These are phyloP conservation scores for Bufo gargarizans DNA, from an alignment of 2,113 vertebrate genomes.

Conservation along the genomic window DNA sequence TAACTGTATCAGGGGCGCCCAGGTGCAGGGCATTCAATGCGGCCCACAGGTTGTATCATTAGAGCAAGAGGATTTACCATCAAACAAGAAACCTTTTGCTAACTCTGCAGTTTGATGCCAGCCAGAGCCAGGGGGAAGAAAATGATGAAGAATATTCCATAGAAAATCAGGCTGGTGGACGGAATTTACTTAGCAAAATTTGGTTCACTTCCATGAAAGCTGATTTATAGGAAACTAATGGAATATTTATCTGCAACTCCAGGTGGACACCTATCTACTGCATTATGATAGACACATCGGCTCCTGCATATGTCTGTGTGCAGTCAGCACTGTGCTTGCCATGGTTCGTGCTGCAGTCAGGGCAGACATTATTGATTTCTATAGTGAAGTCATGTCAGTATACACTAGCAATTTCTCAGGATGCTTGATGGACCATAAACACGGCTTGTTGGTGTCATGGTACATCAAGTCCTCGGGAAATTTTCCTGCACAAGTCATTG, in stretches of 20 bases:
- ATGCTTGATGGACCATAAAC: constrained; percentile 6
- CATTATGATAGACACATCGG: not conserved
- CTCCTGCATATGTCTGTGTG: not conserved
- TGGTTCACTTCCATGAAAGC: not conserved
- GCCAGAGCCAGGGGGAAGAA: not conserved
- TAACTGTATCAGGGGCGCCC: not conserved
- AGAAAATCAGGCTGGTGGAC: not conserved
- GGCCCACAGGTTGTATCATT: not conserved
- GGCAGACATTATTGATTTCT: not conserved
- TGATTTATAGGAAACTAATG: not conserved
- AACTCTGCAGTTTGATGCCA: not conserved
- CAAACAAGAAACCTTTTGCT: not conserved
- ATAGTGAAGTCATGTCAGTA: not conserved
- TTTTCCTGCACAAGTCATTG: not conserved
- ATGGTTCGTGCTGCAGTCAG: not conserved
- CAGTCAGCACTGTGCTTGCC: not conserved
- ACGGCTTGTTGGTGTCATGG: constrained; percentile 9
- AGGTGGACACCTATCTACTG: not conserved
- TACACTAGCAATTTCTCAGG: not conserved
- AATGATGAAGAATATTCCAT: not conserved
- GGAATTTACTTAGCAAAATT: not conserved
- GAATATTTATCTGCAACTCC: not conserved
- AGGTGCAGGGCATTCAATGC: not conserved
- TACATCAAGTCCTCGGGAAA: not conserved
- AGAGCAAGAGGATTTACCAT: not conserved